Evolutionary conservation across 2,113 vertebrate species (phyloP).

Genomic region (Austrofundulus limnaeus): DNA sequence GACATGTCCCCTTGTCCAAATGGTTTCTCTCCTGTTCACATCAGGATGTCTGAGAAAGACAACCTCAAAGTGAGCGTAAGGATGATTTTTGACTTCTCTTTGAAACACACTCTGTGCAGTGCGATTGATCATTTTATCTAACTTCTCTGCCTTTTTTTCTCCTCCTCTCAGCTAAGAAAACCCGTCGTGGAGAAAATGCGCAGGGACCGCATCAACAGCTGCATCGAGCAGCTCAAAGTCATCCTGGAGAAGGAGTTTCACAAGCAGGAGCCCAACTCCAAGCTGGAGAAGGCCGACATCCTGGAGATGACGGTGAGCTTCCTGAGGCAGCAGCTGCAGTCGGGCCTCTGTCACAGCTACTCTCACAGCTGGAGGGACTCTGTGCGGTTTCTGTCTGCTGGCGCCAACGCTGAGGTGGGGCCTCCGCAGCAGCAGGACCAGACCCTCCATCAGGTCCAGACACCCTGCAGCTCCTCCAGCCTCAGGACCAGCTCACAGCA

Average conservation of each 20-base stretch:
- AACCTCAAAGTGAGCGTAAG: constrained; percentile 70
- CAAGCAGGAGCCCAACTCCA: constrained; percentile 83
- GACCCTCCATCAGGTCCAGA: constrained; percentile 49
- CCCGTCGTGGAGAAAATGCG: constrained; percentile 90
- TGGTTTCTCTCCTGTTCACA: constrained; percentile 51
- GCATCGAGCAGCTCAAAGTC: constrained; percentile 82
- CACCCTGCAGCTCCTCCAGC: constrained; percentile 32
- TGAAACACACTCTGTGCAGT: background rate
- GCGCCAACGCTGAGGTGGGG: constrained; percentile 62
- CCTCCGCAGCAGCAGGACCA: constrained; percentile 54
- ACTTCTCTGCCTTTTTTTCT: constrained; percentile 14
- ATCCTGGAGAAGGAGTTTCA: constrained; percentile 88
- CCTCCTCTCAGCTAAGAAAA: constrained; percentile 86
- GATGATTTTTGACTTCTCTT: background rate
- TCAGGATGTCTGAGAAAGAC: constrained; percentile 63
- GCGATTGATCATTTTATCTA: constrained; percentile 5
- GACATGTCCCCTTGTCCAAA: constrained; percentile 74
- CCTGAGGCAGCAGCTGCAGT: constrained; percentile 79
- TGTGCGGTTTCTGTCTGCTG: constrained; percentile 78
- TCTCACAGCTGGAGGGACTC: constrained; percentile 83
- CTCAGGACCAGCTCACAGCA: constrained; percentile 56
- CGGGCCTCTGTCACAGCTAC: constrained; percentile 70
- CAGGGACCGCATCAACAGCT: constrained; percentile 83
- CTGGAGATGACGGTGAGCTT: constrained; percentile 89
- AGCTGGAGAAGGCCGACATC: constrained; percentile 88